These are phyloP conservation scores for Neomicropteryx cornuta DNA, from an alignment of 1,140 invertebrate genomes.

Conservation along the genomic window DNA sequence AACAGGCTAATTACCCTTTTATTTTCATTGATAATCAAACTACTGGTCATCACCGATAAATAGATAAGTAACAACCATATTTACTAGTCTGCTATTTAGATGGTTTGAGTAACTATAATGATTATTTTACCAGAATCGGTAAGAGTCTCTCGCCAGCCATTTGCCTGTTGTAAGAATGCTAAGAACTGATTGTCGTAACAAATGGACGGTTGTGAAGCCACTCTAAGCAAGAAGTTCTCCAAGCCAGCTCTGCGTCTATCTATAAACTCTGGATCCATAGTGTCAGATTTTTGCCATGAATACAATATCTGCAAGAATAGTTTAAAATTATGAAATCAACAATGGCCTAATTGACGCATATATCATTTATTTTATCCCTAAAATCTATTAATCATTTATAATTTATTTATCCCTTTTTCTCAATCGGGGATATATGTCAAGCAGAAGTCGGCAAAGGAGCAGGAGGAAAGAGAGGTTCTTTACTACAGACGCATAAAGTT, in stretches of 20 bases:
- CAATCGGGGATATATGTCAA: background rate
- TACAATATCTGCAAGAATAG: conserved; percentile 41
- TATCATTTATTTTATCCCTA: too few relatives aligned
- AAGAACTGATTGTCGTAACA: conserved; percentile 66
- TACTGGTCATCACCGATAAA: too few relatives aligned
- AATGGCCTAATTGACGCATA: too few relatives aligned
- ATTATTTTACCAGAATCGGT: conserved; percentile 53
- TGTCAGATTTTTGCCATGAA: conserved; percentile 75
- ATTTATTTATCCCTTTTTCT: background rate
- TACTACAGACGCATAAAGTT: too few relatives aligned
- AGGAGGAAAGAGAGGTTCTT: too few relatives aligned
- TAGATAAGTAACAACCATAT: too few relatives aligned
- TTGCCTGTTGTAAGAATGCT: conserved; percentile 60
- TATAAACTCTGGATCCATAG: conserved; percentile 78
- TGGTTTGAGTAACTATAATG: too few relatives aligned
- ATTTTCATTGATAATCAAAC: too few relatives aligned
- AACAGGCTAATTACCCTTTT: too few relatives aligned
- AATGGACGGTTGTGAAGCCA: conserved; percentile 64
- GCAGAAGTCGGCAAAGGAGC: background rate
- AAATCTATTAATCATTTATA: too few relatives aligned
- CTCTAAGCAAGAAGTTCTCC: conserved; percentile 68
- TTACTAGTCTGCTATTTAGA: too few relatives aligned
- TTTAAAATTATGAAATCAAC: conserved; percentile 4
- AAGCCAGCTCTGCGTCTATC: conserved; percentile 67
- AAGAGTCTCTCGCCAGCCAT: conserved; percentile 66